Evolutionary conservation across 53 echinoderm and acorn worm genomes (phyloP).

Genomic region (Paracentrotus lividus): DNA sequence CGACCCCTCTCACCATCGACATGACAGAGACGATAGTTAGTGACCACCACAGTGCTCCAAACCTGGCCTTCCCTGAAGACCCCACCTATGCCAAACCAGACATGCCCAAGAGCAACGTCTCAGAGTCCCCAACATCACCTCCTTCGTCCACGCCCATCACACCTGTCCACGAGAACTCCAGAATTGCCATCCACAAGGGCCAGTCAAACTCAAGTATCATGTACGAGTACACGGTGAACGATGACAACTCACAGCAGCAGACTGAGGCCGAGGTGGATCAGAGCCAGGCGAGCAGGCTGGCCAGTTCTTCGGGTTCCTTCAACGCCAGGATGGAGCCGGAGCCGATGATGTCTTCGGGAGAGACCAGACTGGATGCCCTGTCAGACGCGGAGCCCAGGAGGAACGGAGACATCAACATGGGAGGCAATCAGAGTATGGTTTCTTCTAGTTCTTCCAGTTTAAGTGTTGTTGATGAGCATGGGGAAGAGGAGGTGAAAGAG

Average conservation of each 20-base stretch:
- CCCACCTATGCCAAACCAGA: slow-evolving; percentile 68
- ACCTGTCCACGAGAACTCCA: slow-evolving; percentile 94
- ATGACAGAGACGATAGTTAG: slow-evolving; percentile 91
- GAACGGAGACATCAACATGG: slow-evolving; percentile 72
- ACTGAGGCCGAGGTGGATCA: slow-evolving; percentile 69
- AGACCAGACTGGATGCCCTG: slow-evolving; percentile 65
- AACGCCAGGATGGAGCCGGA: slow-evolving; percentile 65
- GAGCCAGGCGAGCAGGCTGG: slow-evolving; percentile 69
- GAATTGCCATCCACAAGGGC: slow-evolving; percentile 95
- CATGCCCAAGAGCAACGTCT: slow-evolving; percentile 71
- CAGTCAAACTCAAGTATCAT: slow-evolving; percentile 94
- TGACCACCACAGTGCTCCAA: slow-evolving; percentile 95
- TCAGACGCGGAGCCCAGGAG: slow-evolving; percentile 44
- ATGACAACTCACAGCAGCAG: slow-evolving; percentile 78
- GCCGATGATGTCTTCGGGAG: neutral
- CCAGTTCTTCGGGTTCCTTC: slow-evolving; percentile 50
- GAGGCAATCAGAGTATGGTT: slow-evolving; percentile 91
- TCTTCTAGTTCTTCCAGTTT: slow-evolving; percentile 76
- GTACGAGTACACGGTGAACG: slow-evolving; percentile 97
- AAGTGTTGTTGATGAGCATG: slow-evolving; percentile 68
- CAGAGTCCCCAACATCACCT: slow-evolving; percentile 86
- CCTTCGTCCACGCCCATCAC: slow-evolving; percentile 97
- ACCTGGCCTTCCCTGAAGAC: slow-evolving; percentile 83
- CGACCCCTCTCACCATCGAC: slow-evolving; percentile 95
- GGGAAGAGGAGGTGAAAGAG: slow-evolving; percentile 46